Evolutionary conservation across 2,888 invertebrate species (phyloP).

Genomic region (Sphecodes monilicornis): DNA sequence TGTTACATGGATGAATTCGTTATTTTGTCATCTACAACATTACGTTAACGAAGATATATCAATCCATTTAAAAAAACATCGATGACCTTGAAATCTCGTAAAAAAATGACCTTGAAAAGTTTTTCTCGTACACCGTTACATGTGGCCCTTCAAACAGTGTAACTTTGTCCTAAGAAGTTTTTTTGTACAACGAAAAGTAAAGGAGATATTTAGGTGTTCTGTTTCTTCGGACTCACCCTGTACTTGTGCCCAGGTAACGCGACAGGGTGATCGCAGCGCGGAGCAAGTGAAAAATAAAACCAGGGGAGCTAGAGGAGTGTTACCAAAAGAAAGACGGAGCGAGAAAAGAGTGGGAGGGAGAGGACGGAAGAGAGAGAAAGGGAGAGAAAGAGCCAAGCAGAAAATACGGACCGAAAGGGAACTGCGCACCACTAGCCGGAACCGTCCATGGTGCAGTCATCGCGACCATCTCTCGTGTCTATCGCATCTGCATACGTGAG

Average conservation of each 20-base stretch:
- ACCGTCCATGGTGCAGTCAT: conserved; percentile 82
- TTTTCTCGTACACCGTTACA: no score
- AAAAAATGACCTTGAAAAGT: no score
- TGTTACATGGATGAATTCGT: no score
- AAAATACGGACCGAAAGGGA: conserved; percentile 78
- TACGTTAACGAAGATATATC: no score
- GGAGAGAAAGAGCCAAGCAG: conserved; percentile 40
- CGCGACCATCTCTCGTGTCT: conserved; percentile 81
- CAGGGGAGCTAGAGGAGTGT: conserved; percentile 39
- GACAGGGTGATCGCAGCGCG: conserved; percentile 62
- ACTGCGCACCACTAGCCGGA: conserved; percentile 84
- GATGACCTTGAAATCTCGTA: no score
- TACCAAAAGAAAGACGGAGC: conserved; percentile 40
- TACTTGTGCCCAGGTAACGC: conserved; percentile 23
- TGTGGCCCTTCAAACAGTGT: no score
- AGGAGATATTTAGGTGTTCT: no score
- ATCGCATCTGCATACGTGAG: conserved; percentile 79
- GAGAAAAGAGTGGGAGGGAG: conserved; percentile 47
- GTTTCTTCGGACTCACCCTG: no score
- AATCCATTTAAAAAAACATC: no score
- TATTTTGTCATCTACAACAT: no score
- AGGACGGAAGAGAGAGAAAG: conserved; percentile 64
- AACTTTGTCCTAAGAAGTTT: no score
- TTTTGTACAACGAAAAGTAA: no score
- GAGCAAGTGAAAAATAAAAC: conserved; percentile 60